phyloP scores from a whole-genome alignment of 2,888 invertebrate genomes.

The Athripsodes cinereus region DNA sequence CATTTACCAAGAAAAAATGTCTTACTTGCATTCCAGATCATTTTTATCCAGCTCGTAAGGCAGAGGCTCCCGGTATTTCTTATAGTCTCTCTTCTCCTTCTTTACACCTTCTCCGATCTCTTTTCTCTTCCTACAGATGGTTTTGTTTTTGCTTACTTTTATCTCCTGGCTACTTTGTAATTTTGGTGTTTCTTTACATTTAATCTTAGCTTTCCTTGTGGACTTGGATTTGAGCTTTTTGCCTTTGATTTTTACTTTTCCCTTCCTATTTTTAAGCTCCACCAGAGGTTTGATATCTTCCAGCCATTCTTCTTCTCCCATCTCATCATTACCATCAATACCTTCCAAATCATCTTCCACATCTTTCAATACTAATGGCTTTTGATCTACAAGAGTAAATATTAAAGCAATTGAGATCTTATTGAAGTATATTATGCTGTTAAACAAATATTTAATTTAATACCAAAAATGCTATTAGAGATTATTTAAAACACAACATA shows the following conservation, averaged over 20 bases:
- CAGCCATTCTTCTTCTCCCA: conserved; percentile 7
- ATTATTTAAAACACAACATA: too few species aligned
- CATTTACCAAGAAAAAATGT: background rate
- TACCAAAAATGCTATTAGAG: too few species aligned
- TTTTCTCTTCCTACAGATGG: background rate
- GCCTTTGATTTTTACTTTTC: background rate
- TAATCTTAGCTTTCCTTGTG: background rate
- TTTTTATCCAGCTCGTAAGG: conserved; percentile 21
- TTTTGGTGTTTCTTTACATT: background rate
- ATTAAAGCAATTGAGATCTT: too few species aligned
- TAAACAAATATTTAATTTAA: too few species aligned
- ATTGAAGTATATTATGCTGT: too few species aligned
- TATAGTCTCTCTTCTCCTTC: conserved; percentile 3
- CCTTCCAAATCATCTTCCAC: background rate
- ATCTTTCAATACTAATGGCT: background rate
- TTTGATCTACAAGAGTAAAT: background rate
- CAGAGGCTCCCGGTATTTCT: conserved; percentile 5
- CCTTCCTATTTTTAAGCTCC: background rate
- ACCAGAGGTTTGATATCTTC: conserved; percentile 1
- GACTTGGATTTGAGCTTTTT: background rate
- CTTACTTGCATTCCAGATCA: conserved; percentile 21
- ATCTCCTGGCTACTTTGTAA: background rate
- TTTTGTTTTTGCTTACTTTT: background rate
- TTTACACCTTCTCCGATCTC: background rate
- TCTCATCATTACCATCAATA: background rate